Base-by-base conservation (phyloP, 2,113 vertebrate species). In the Laticauda colubrina region DNA sequence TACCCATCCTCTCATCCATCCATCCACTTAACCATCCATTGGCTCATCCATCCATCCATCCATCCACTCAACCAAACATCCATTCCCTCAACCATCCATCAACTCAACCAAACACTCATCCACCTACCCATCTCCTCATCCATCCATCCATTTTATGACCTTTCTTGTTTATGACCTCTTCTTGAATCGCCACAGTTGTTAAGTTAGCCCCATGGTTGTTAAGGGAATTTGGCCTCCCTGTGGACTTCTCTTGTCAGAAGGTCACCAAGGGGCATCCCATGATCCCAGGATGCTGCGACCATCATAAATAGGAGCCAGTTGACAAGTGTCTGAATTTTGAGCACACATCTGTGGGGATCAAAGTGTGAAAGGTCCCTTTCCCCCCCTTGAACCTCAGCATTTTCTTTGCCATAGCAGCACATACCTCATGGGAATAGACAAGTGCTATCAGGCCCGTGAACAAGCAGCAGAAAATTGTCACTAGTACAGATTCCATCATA, bases 381-480 rank as follows among this genome's bases (percentile, higher is more conserved):
- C 0, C 1, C 0, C 0, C 48, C 85, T 2, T 15, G 12, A 48
- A 87, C 5, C 1, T 20, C 14, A n/a, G 29, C 29, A n/a, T 5
- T 39, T 20, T 57, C 39, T 51, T 21, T 9, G 14, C 29, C 10
- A 0, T 15, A 51, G 90, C 7, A n/a, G 48, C 0, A 14, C 90
- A 57, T 94, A 98, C 98, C 98, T 98, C 97, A 0, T 98, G 94
- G 2, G 98, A 98, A 90, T 98, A 98, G 92, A 98, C 88, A 0
- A 98, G 92, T 0, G 98, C 98, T 0, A 98, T 0, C 88, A 98
- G 92, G 0, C 98, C 98, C 0, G 97, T 98, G 12, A 98, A 94
- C 43, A 98, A 93, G 92, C 98, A 98, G 97, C 98, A 98, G 97
- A 98, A 98, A 90, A 98, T 3, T 0, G 97, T 98, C 90, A 98